phyloP scores from a whole-genome alignment of 2,797 vertebrate species.

The Fistularia commersonii region DNA sequence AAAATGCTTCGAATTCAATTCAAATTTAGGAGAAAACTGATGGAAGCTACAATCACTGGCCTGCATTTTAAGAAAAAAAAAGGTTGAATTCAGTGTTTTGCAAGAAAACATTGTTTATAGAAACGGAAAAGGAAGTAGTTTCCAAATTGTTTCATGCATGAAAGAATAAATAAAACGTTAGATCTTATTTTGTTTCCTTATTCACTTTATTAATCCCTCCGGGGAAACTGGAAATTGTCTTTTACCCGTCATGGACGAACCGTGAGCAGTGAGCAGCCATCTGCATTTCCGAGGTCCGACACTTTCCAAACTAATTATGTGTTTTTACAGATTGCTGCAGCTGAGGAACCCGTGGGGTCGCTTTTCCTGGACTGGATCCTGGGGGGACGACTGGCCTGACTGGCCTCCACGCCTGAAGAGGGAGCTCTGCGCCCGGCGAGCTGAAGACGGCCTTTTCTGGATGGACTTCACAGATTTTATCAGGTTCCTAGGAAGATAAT shows the following conservation, averaged over 20 bases:
- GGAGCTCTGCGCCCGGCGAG: conserved; percentile 92
- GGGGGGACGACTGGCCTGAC: conserved; percentile 93
- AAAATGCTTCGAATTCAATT: too few relatives aligned
- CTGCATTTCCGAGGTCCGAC: neutral
- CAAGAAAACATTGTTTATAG: too few relatives aligned
- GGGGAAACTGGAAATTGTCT: too few relatives aligned
- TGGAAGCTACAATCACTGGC: too few relatives aligned
- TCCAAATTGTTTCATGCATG: conserved; percentile 39
- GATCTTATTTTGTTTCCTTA: conserved; percentile 11
- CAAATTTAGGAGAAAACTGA: too few relatives aligned
- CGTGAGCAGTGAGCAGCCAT: too few relatives aligned
- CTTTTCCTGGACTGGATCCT: conserved; percentile 97
- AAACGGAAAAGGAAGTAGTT: conserved; percentile 30
- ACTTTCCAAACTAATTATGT: neutral
- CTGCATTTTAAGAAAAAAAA: too few relatives aligned
- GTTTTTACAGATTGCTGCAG: conserved; percentile 79
- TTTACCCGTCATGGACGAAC: too few relatives aligned
- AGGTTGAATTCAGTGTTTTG: conserved; percentile 50
- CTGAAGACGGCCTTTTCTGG: conserved; percentile 98
- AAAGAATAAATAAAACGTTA: conserved; percentile 1
- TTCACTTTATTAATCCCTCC: too few relatives aligned
- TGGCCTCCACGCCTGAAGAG: conserved; percentile 88
- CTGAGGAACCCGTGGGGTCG: conserved; percentile 97
- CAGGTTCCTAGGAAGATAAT: conserved; percentile 69
- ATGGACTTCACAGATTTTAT: conserved; percentile 98